Evolutionary conservation across 1,140 invertebrate species (phyloP).

Genomic region (Brachionus asplanchnoidis): DNA sequence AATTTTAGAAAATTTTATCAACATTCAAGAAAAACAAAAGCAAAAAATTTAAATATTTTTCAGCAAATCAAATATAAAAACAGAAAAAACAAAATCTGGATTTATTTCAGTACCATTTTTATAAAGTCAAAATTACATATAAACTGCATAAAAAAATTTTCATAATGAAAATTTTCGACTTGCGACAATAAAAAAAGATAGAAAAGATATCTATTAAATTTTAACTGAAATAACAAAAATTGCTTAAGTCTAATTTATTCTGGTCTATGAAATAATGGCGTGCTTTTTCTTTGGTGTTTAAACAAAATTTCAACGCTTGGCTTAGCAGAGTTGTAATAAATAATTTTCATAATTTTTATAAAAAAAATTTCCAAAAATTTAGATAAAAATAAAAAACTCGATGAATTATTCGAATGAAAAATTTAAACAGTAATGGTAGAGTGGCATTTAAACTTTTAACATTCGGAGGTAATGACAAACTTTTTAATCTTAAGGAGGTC

Average conservation of each 20-base stretch:
- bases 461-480: neutral
- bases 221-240: neutral
- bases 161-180: neutral
- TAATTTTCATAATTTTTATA: neutral
- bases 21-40: too few relatives aligned
- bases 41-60: neutral
- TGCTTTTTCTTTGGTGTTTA: neutral
- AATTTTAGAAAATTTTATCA: too few relatives aligned
- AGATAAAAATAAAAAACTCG: neutral
- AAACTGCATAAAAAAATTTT: neutral
- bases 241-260: neutral
- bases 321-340: neutral
- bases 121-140: neutral
- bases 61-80: neutral
- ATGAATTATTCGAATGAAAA: neutral
- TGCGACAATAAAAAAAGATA: neutral
- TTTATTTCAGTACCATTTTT: neutral
- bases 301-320: neutral
- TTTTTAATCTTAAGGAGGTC: neutral
- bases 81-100: neutral
- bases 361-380: neutral
- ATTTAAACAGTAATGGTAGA: neutral
- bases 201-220: neutral
- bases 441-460: neutral
- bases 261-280: neutral